Evolutionary conservation across 2,888 invertebrate genomes (phyloP), one percentile per base, ranked within the genome.

Genomic region (Zaprionus lineosus): DNA sequence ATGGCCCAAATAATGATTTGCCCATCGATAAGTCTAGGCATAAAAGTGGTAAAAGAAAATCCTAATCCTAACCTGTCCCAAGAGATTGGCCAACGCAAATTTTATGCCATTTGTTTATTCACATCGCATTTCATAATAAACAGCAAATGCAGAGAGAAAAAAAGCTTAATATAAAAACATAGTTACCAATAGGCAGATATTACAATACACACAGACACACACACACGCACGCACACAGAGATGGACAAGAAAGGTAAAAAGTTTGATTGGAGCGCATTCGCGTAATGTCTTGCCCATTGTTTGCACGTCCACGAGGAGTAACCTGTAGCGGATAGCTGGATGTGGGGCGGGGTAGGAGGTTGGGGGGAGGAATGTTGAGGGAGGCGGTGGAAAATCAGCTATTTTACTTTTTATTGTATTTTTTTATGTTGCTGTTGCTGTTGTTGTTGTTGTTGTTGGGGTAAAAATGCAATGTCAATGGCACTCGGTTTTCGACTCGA

Each of bases 401-500:
- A 48, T 71, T 58, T 31, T 33, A 18, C 41, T 58, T 56, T 29
- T 41, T 12, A 5, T 21, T 21, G 3, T 21, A 21, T 44, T 51
- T 56, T 34, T 47, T 46, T 12, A 36, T 40, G 21, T 57, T 43
- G 8, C 26, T 56, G 36, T 55, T 51, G 48, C 7, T 55, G 15
- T 41, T 48, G 29, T 40, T 53, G 60, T 63, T 66, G 51, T 61
- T 73, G 52, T 75, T 86, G 57, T 50, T 55, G 77, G 67, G 81
- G 72, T 70, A 79, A 85, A 85, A 83, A 73, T 85, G 81, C 87
- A 86, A 86, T 86, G 85, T 85, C 85, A 85, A 85, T 85, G 85
- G 87, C 85, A 86, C 63, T 72, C 71, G 55, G 59, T 37, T 65
- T 39, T 65, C 36, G 36, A 19, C 33, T 47, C 12, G 28, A 55